Evolutionary conservation across 2,113 vertebrate species (phyloP).

Genomic region (Pimephales promelas): DNA sequence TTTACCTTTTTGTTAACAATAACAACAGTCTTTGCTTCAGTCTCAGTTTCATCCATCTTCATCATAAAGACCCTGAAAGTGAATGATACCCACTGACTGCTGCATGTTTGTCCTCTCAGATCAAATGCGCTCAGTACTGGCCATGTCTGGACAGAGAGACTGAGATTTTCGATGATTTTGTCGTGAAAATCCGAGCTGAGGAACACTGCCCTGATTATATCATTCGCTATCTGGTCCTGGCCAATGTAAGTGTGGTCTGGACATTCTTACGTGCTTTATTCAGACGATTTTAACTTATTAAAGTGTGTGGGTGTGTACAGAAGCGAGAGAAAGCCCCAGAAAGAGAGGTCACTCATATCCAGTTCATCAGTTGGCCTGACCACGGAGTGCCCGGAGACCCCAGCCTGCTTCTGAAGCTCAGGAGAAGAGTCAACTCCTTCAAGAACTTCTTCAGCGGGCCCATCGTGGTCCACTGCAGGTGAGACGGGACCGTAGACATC

Average conservation of each 20-base stretch:
- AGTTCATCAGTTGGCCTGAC: constrained; percentile 97
- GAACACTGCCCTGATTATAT: constrained; percentile 88
- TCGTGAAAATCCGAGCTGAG: constrained; percentile 81
- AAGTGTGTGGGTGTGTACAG: constrained; percentile 63
- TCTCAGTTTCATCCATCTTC: no score
- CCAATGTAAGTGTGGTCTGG: constrained; percentile 78
- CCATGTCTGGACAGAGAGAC: constrained; percentile 77
- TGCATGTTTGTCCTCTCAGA: constrained; percentile 68
- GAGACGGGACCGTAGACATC: background rate
- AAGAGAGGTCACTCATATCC: constrained; percentile 93
- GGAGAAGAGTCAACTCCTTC: constrained; percentile 89
- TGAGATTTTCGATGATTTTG: constrained; percentile 83
- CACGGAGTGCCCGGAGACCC: constrained; percentile 93
- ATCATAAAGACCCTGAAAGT: no score
- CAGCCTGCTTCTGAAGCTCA: constrained; percentile 90
- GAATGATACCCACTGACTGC: background rate
- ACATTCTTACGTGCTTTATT: background rate
- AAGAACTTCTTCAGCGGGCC: constrained; percentile 96
- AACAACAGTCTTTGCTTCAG: no score
- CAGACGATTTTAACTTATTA: background rate
- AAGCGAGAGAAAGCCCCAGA: constrained; percentile 83
- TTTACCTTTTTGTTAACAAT: background rate
- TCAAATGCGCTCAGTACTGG: constrained; percentile 96
- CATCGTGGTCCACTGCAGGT: constrained; percentile 96
- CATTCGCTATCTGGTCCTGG: constrained; percentile 85